phyloP scores from a whole-genome alignment of 2,113 vertebrate species.

The Chrysochloris asiatica region DNA sequence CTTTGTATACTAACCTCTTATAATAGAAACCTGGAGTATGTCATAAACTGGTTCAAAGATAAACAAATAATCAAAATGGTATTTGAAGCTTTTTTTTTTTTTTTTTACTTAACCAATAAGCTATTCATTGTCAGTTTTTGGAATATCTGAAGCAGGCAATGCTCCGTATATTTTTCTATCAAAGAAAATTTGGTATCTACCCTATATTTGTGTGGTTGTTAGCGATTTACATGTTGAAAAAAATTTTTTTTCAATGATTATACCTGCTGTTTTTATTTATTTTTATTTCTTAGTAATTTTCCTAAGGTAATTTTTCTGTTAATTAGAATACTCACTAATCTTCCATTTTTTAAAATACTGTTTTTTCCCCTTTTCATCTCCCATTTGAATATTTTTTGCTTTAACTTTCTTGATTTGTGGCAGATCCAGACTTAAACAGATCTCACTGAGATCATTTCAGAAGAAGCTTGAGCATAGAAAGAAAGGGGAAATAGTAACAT shows the following conservation, averaged over 20 bases:
- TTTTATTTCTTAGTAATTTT: slow-evolving; percentile 37
- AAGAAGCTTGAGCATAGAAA: slow-evolving; percentile 35
- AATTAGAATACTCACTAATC: slow-evolving; percentile 30
- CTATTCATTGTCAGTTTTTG: slow-evolving; percentile 31
- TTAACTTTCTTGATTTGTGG: slow-evolving; percentile 20
- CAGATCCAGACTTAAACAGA: slow-evolving; percentile 45
- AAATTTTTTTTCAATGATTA: neutral
- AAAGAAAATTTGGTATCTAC: slow-evolving; percentile 35
- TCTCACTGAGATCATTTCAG: neutral
- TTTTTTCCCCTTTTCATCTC: neutral
- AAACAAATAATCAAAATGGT: slow-evolving; percentile 32
- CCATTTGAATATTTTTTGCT: slow-evolving; percentile 1
- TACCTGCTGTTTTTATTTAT: too few species aligned
- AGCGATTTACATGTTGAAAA: slow-evolving; percentile 22
- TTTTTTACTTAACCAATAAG: slow-evolving; percentile 29
- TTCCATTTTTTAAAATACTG: slow-evolving; percentile 30
- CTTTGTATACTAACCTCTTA: neutral
- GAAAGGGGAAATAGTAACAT: slow-evolving; percentile 55
- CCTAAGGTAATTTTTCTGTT: slow-evolving; percentile 27
- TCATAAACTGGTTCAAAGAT: slow-evolving; percentile 37
- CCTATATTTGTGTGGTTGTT: slow-evolving; percentile 36
- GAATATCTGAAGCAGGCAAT: slow-evolving; percentile 18
- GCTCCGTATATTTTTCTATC: slow-evolving; percentile 26
- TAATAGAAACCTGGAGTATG: neutral
- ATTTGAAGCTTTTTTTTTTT: neutral